phyloP scores from a whole-genome alignment of 1,140 invertebrate genomes.

The Amphibalanus amphitrite region DNA sequence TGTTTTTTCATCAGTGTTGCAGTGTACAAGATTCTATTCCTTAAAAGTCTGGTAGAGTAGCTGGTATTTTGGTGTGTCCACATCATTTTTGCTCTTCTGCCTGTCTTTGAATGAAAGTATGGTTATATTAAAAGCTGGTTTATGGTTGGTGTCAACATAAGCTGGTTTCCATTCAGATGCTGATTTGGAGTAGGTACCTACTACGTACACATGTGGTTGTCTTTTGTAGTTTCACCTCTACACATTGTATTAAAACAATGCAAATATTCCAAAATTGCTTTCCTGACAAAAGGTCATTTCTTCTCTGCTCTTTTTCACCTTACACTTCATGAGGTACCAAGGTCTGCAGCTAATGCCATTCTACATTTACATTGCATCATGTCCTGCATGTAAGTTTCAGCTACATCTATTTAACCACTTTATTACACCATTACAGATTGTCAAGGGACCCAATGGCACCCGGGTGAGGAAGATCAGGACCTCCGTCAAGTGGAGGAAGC shows the following conservation, averaged over 20 bases:
- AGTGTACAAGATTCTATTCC: background rate
- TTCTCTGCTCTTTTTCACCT: no score
- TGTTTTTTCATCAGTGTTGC: background rate
- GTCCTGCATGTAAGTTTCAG: no score
- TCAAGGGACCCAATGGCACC: conserved; percentile 77
- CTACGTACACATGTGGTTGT: no score
- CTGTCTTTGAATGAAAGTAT: background rate
- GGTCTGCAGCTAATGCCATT: no score
- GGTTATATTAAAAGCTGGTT: background rate
- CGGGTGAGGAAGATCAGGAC: conserved; percentile 78
- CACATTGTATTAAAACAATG: no score
- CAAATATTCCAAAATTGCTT: no score
- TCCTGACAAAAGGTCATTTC: no score
- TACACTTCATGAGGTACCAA: no score
- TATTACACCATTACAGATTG: conserved; percentile 48
- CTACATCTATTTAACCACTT: no score
- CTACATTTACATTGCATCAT: no score
- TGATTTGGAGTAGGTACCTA: no score
- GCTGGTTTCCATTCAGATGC: background rate
- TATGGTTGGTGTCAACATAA: background rate
- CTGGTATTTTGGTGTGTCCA: background rate
- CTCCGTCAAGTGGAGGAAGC: conserved; percentile 81
- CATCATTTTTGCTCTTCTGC: conserved; percentile 8
- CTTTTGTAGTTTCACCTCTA: no score
- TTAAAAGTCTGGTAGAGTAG: background rate